Evolutionary conservation across 2,888 invertebrate genomes (phyloP).

Genomic region (Blastobasis adustella): DNA sequence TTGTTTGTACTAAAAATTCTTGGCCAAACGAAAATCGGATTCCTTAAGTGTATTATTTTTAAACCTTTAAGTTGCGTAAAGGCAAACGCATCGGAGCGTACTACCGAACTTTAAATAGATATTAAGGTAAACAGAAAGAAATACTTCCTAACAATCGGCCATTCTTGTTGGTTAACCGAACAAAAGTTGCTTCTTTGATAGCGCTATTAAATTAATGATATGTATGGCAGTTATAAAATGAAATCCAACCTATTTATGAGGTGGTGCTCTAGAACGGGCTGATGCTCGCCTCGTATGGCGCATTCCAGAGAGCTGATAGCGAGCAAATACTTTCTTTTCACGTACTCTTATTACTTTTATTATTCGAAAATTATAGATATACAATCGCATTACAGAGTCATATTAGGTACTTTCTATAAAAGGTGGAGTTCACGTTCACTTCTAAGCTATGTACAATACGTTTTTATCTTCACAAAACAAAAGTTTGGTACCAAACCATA

Average conservation of each 20-base stretch:
- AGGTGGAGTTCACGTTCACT: no score
- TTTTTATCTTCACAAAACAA: no score
- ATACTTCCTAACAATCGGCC: conserved; percentile 24
- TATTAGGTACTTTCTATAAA: no score
- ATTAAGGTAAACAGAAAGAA: conserved; percentile 20
- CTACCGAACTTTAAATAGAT: conserved; percentile 19
- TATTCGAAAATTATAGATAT: no score
- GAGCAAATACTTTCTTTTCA: no score
- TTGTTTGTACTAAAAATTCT: conserved; percentile 1
- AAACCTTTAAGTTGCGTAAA: conserved; percentile 9
- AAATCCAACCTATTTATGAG: conserved; percentile 33
- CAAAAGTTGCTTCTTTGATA: conserved; percentile 41
- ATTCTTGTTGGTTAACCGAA: conserved; percentile 21
- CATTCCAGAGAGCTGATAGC: no score
- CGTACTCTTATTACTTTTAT: no score
- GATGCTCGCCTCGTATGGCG: background rate
- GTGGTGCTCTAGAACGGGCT: conserved; percentile 18
- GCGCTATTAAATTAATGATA: conserved; percentile 53
- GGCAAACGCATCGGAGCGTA: conserved; percentile 9
- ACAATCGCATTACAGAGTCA: no score
- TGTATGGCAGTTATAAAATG: conserved; percentile 41
- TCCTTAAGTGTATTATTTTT: conserved; percentile 8
- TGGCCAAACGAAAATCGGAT: background rate
- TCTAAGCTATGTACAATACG: no score
- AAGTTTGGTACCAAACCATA: no score